Evolutionary conservation across 2,113 vertebrate genomes (phyloP), one percentile per base, ranked within the genome.

Genomic region (Vicugna pacos): DNA sequence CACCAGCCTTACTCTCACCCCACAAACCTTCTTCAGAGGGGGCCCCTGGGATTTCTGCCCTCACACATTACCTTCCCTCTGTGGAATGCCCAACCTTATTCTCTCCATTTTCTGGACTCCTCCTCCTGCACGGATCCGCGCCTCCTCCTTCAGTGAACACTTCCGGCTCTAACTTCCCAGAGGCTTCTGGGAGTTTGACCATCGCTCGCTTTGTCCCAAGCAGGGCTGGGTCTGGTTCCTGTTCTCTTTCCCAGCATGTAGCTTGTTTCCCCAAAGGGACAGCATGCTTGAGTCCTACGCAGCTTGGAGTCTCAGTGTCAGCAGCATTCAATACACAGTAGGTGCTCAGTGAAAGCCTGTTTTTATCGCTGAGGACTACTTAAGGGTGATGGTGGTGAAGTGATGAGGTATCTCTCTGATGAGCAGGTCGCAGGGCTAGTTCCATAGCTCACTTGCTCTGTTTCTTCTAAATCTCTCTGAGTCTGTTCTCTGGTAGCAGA

Each of bases 41-140:
- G 28, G 14, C 6, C 38, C 6, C 62, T 22, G 42, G 19, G 32
- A 2, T 67, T 73, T 38, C 30, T 79, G 80, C 17, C 26, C 64
- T 17, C 38, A 13, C 10, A 22, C 30, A 6, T 81, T 52, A 22
- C 72, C 38, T 11, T 30, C 19, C 8, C 38, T 69, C 26, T 46
- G 20, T 58, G 60, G 16, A 50, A 46, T 16, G n/a, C 32, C 72
- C 32, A 10, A 15, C 19, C 22, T 73, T 8, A 6, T 30, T 8
- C 42, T 46, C 16, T 54, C 48, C 8, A 9, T 60, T 32, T 4
- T 14, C 46, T 16, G 0, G 15, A 38, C 14, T 48, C 30, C 8
- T 14, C 32, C n/a, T 35, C 30, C 3, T 73, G 35, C 42, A 30
- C 0, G 0, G 58, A 38, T 64, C 32, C 22, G n/a, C 28, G 2